Base-by-base conservation (phyloP, 2,113 vertebrate species). In the Pithys albifrons region DNA sequence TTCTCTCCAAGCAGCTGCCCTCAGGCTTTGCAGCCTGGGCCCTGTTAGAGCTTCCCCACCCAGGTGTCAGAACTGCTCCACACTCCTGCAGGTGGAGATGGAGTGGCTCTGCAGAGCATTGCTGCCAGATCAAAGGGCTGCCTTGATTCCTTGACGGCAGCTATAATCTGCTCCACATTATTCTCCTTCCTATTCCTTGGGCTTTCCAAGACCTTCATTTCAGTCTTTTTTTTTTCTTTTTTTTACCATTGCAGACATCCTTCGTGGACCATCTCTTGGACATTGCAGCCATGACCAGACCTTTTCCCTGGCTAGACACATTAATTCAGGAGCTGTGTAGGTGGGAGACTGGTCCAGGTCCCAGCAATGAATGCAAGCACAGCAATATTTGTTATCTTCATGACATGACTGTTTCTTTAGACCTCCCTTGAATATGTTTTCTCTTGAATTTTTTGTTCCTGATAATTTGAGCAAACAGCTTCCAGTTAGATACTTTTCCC, bases 391-490 rank as follows among this genome's bases (percentile, higher is more conserved):
- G 58, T 84, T 86, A 62, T 49, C 57, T 84, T 69, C 0, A 0
- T 71, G 73, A 77, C 76, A 84, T 41, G 35, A 41, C 52, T 88
- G 28, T 72, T 81, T 75, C 73, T 89, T 72, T 57, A 71, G 72
- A 79, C 73, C 61, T 74, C 35, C 66, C 55, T 37, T 67, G 65
- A 91, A 35, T 67, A 49, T 31, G 52, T 51, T 12, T 39, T 80
- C 82, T 70, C 62, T 67, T 78, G 54, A 64, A n/a, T 52, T 89
- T 79, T 96, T 93, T 85, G 41, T 87, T 82, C 48, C 77, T 73
- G 19, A 83, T 78, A 92, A 77, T 71, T 64, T 92, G 74, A 92
- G 78, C 74, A 89, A 96, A 81, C 2, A 7, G 87, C 71, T 78
- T 58, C 71, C 27, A 49, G 45, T 83, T 67, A 86, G 62, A 33